Evolutionary conservation across 35 echinoderm and acorn worm species (phyloP).

Genomic region (Ophioderma brevispina): DNA sequence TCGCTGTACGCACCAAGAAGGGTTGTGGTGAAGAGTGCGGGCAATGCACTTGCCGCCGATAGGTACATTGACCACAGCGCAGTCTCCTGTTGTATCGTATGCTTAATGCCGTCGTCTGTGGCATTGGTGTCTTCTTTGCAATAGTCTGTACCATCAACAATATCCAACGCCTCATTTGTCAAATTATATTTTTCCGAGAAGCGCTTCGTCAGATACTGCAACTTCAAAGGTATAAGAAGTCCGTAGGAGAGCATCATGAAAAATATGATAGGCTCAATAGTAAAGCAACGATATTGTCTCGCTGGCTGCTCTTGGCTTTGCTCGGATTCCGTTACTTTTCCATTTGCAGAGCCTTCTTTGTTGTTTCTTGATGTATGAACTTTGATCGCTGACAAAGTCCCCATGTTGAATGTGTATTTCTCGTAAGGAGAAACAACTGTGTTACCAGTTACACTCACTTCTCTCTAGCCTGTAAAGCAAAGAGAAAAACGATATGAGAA

Average conservation of each 20-base stretch:
- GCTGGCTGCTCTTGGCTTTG: too few relatives aligned
- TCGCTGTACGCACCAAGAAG: conserved; percentile 33
- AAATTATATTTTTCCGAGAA: conserved; percentile 1
- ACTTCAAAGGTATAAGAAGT: conserved; percentile 16
- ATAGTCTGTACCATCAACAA: neutral
- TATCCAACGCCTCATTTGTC: neutral
- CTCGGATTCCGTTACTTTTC: too few relatives aligned
- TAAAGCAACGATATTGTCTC: neutral
- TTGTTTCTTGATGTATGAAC: too few relatives aligned
- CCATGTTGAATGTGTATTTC: too few relatives aligned
- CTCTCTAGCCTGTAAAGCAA: too few relatives aligned
- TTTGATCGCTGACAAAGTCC: too few relatives aligned
- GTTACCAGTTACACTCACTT: too few relatives aligned
- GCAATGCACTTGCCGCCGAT: conserved; percentile 17
- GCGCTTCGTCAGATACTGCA: conserved; percentile 33
- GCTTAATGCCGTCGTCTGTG: neutral
- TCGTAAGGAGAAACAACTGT: too few relatives aligned
- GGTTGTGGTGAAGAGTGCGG: conserved; percentile 29
- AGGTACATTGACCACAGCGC: conserved; percentile 36
- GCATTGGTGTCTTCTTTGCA: neutral
- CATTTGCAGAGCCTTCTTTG: too few relatives aligned
- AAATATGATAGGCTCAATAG: conserved; percentile 30
- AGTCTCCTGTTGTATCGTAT: neutral
- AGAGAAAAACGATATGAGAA: too few relatives aligned
- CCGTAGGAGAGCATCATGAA: conserved; percentile 44